Base-by-base conservation (phyloP, 2,797 vertebrate species). In the Lithobates sylvaticus region DNA sequence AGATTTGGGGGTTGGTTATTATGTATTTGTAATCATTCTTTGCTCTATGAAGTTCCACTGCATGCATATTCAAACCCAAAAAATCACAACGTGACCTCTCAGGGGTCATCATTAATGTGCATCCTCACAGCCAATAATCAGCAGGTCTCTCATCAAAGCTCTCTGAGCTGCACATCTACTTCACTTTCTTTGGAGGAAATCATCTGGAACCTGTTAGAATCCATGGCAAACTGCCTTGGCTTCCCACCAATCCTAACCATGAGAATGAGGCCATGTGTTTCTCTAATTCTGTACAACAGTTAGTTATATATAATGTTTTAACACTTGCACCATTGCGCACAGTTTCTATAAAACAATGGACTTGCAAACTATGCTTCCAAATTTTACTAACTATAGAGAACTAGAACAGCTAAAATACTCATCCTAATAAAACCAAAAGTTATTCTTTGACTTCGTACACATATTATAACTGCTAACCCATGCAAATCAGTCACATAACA, bases 201-300 rank as follows among this genome's bases (percentile, higher is more conserved):
- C 89, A 90, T 88, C 88, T 91, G 89, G 89, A 93, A 91, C 16
- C 2, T 1, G 73, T 90, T 92, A 89, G 87, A 81, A 73, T 90
- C 73, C 65, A 16, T 69, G 89, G 71, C 44, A 91, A 77, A 81
- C 5, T 90, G 32, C 83, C 86, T 74, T 65, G 64, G 85, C 92
- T 89, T 32, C 76, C 5, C 84, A 72, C 29, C 26, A 70, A 73
- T 67, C 87, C 81, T 77, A n/a, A 86, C 12, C 81, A 7, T 84
- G 86, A 78, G 85, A 27, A 79, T 81, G 90, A 84, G 23, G 78
- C 27, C 27, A 78, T 82, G 23, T 67, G 44, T 79, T 84, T 1
- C 0, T 21, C 79, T 73, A 73, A 72, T 73, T 39, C 26, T 64
- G 23, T 71, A 73, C 69, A 72, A 34, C 32, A 74, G 54, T 9